Percentiles rank a stretch among this genome's conserved stretches.
These are phyloP conservation scores for Scolopax mira DNA, from an alignment of 2,113 vertebrate genomes.

Conservation along the genomic window DNA sequence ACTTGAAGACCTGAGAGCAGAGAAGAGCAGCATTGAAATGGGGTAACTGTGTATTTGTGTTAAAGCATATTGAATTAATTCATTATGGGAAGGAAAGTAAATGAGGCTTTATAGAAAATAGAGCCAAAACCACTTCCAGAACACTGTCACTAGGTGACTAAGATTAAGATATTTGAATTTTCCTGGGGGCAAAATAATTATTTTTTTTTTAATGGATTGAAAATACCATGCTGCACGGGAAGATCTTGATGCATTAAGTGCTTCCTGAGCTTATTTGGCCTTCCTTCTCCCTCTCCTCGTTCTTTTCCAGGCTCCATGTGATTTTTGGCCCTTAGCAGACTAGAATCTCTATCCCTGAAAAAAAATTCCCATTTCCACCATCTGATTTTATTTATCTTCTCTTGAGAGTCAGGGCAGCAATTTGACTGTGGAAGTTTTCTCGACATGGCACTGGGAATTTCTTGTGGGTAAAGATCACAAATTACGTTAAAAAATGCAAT, in stretches of 20 bases:
- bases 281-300: neutral
- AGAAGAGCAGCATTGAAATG: neutral
- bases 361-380: neutral
- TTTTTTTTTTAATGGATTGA: neutral
- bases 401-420: neutral
- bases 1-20: neutral
- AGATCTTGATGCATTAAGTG: neutral
- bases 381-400: neutral
- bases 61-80: neutral
- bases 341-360: neutral
- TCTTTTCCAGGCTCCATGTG: neutral
- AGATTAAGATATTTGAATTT: neutral
- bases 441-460: neutral
- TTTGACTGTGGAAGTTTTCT: neutral
- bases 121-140: neutral
- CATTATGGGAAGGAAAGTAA: neutral
- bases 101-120: neutral
- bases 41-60: slow-evolving; percentile 23
- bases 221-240: neutral
- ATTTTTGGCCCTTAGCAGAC: neutral
- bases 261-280: neutral
- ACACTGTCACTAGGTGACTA: neutral
- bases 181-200: neutral
- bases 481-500: neutral
- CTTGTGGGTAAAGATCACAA: neutral